A percentile compares a stretch with the other conserved stretches of the same genome.
Conservation (phyloP, 2,797 vertebrate species). For the Threskiornis aethiopicus region DNA sequence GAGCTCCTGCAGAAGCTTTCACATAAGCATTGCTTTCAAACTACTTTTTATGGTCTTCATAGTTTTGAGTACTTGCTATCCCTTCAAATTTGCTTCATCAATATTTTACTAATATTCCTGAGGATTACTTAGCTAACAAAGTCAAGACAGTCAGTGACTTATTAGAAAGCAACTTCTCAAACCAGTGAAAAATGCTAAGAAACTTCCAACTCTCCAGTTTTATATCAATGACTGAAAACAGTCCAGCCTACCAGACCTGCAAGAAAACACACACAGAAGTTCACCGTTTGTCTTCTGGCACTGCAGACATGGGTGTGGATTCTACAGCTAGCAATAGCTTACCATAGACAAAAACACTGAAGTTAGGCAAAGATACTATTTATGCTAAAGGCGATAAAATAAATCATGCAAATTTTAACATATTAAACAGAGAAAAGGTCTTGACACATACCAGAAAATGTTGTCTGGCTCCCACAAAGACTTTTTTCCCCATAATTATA, state of each 20-base stretch:
- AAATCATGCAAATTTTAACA: slow-evolving; percentile 40
- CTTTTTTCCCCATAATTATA: neutral
- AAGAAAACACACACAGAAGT: neutral
- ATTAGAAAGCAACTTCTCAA: neutral
- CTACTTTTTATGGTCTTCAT: neutral
- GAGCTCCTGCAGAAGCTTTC: neutral
- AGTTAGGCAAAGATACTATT: slow-evolving; percentile 17
- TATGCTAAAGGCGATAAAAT: neutral
- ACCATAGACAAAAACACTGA: neutral
- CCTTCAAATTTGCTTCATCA: neutral
- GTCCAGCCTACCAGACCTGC: neutral
- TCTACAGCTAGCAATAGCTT: neutral
- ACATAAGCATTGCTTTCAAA: neutral
- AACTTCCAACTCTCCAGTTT: neutral
- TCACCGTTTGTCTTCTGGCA: neutral
- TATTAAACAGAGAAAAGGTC: slow-evolving; percentile 23
- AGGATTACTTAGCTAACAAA: neutral
- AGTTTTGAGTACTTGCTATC: neutral
- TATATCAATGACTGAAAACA: neutral
- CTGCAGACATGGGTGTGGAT: neutral
- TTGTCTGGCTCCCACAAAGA: neutral
- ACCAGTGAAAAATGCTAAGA: neutral
- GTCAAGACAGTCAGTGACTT: neutral
- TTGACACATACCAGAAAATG: slow-evolving; percentile 34
- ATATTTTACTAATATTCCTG: neutral